These are phyloP conservation scores for Malthinus seriepunctatus DNA, from an alignment of 2,888 invertebrate genomes.

Conservation along the genomic window DNA sequence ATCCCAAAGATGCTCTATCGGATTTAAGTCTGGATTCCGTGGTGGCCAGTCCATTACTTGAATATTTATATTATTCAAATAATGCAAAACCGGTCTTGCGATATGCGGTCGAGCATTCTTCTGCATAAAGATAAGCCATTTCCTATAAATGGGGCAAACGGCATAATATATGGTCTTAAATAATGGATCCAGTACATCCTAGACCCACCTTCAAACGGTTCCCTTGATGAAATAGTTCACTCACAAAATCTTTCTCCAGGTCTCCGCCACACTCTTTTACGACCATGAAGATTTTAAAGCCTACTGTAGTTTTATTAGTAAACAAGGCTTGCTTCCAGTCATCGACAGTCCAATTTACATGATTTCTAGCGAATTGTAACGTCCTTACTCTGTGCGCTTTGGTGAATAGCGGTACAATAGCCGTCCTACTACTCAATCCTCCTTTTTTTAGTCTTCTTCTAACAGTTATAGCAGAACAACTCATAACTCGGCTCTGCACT, in stretches of 20 bases:
- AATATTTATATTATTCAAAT: too few species aligned
- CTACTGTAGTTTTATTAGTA: constrained; percentile 12
- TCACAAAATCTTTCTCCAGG: background rate
- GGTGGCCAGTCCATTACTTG: too few species aligned
- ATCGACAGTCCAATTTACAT: constrained; percentile 20
- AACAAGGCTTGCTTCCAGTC: constrained; percentile 17
- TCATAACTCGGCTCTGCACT: constrained; percentile 7
- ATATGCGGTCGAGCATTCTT: too few species aligned
- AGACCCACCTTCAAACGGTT: background rate
- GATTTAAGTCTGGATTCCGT: too few species aligned
- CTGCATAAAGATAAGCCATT: too few species aligned
- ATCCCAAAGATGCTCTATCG: too few species aligned
- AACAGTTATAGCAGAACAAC: constrained; percentile 4
- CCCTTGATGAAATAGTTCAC: background rate
- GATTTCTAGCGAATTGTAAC: background rate
- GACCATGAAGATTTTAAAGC: constrained; percentile 6
- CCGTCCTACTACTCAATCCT: constrained; percentile 8
- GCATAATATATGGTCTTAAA: too few species aligned
- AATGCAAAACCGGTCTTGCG: too few species aligned
- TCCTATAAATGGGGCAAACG: too few species aligned
- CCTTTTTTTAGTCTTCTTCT: constrained; percentile 8
- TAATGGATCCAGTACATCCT: background rate
- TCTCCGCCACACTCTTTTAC: constrained; percentile 10
- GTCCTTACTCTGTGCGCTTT: too few species aligned
- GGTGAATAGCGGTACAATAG: background rate